A percentile compares a stretch with the other conserved stretches of the same genome.
Conservation (phyloP, 2,888 invertebrate genomes). For the Clitarchus hookeri region DNA sequence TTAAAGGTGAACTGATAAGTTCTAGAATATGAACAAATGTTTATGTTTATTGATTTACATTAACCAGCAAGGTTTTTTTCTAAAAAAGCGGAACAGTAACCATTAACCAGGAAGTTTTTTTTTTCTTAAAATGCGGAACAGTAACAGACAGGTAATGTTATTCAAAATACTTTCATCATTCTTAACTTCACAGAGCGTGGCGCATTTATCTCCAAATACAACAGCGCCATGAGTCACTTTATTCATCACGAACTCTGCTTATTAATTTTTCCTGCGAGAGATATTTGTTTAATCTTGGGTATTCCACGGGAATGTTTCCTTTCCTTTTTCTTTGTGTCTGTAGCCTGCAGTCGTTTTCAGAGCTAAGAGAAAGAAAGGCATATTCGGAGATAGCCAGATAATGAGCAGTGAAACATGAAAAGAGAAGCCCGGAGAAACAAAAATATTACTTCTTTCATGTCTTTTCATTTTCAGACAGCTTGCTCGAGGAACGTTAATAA, state of each 20-base stretch:
- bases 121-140: too few relatives aligned
- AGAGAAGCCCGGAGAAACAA: not conserved
- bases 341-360: not conserved
- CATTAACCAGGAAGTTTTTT: too few relatives aligned
- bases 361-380: not conserved
- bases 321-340: not conserved
- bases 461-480: not conserved
- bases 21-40: too few relatives aligned
- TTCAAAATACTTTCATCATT: too few relatives aligned
- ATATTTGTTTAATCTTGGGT: conserved; percentile 14
- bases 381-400: not conserved
- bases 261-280: conserved; percentile 1
- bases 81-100: too few relatives aligned
- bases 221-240: not conserved
- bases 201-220: not conserved
- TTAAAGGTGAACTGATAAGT: too few relatives aligned
- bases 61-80: too few relatives aligned
- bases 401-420: conserved; percentile 6
- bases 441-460: conserved; percentile 3
- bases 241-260: not conserved
- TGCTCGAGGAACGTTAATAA: not conserved
- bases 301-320: not conserved
- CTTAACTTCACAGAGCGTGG: not conserved
- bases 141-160: too few relatives aligned
- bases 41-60: too few relatives aligned